phyloP scores from a whole-genome alignment of 2,888 invertebrate species.

The Drosophila helvetica region DNA sequence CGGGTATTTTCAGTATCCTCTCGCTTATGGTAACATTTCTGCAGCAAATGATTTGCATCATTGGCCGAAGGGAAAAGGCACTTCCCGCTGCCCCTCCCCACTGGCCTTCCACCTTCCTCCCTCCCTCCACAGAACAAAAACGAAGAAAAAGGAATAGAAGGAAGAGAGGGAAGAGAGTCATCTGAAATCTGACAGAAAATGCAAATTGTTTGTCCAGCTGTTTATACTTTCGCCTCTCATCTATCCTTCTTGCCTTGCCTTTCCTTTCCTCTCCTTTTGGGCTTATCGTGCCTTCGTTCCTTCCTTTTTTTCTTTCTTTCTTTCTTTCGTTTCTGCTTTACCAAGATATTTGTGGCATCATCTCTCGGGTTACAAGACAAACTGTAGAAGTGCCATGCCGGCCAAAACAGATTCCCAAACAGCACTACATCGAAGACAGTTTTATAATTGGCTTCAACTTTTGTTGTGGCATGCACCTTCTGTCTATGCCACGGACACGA shows the following conservation, averaged over 20 bases:
- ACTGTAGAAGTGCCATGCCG: slow-evolving; percentile 1
- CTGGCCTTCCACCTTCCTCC: not conserved
- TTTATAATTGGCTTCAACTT: slow-evolving; percentile 32
- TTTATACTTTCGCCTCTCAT: slow-evolving; percentile 49
- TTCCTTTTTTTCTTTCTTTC: not conserved
- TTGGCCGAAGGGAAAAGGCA: not conserved
- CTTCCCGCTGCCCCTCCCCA: not conserved
- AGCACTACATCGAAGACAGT: slow-evolving; percentile 23
- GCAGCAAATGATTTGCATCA: not conserved
- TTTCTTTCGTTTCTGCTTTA: slow-evolving; percentile 34
- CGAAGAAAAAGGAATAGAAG: not conserved
- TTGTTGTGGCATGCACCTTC: not conserved
- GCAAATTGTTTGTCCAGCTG: slow-evolving; percentile 58
- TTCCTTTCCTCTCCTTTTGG: too few species aligned
- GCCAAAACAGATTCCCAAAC: not conserved
- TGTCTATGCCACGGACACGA: not conserved
- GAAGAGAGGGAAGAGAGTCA: slow-evolving; percentile 4
- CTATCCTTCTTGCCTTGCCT: slow-evolving; percentile 4
- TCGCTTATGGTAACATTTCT: not conserved
- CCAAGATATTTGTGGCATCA: slow-evolving; percentile 34
- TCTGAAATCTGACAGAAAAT: slow-evolving; percentile 33
- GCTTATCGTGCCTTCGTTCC: slow-evolving; percentile 5
- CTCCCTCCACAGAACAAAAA: not conserved
- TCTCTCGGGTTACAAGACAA: slow-evolving; percentile 50
- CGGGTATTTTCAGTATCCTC: not conserved